Percentiles rank a stretch among this genome's conserved stretches.
Conservation (phyloP, 1,140 invertebrate species). For the Drosophila athabasca region DNA sequence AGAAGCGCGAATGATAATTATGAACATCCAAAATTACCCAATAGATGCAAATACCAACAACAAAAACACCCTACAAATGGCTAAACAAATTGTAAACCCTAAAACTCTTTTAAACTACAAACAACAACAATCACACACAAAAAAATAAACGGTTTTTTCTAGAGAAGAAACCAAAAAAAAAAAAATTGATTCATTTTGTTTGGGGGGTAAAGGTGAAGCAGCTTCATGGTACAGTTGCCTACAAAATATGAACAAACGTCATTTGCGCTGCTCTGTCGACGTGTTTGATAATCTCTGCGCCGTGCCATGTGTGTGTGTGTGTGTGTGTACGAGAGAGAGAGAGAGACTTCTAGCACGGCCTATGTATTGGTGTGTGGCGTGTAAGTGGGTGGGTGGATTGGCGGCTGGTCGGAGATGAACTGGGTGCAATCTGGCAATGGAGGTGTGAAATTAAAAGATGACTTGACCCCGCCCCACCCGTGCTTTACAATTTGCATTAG, state of each 20-base stretch:
- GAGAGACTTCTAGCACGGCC: too few relatives aligned
- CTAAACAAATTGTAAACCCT: slow-evolving; percentile 23
- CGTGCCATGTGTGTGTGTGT: background rate
- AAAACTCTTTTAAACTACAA: slow-evolving; percentile 30
- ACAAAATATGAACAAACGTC: slow-evolving; percentile 41
- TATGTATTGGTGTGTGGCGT: background rate
- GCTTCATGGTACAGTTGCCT: slow-evolving; percentile 28
- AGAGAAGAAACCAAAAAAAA: slow-evolving; percentile 72
- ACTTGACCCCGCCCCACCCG: too few relatives aligned
- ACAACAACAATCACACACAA: slow-evolving; percentile 50
- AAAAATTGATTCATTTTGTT: slow-evolving; percentile 12
- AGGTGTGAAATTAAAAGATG: too few relatives aligned
- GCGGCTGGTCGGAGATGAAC: background rate
- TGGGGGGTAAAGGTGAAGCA: background rate
- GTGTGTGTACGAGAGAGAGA: background rate
- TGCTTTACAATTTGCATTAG: too few relatives aligned
- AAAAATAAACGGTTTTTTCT: slow-evolving; percentile 78
- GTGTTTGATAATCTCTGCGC: slow-evolving; percentile 27
- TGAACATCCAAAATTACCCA: too few relatives aligned
- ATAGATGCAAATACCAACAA: background rate
- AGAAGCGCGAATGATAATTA: too few relatives aligned
- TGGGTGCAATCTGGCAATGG: background rate
- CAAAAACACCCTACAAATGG: slow-evolving; percentile 13
- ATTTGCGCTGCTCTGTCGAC: slow-evolving; percentile 34
- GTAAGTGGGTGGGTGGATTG: background rate